phyloP scores from a whole-genome alignment of 2,113 vertebrate species.

The Neolamprologus brichardi region DNA sequence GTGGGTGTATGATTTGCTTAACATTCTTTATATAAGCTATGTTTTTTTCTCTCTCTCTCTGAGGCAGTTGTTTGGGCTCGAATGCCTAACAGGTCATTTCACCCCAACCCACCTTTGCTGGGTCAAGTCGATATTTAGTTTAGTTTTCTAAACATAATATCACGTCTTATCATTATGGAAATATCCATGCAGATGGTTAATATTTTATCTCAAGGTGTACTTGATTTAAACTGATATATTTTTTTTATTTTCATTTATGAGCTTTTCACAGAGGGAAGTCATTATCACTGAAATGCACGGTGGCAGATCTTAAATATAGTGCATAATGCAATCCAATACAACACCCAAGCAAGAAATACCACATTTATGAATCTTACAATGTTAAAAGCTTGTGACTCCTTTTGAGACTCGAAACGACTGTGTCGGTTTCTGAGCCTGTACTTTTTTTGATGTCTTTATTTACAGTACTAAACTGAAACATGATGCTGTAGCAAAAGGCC shows the following conservation, averaged over 20 bases:
- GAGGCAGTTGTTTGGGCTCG: background rate
- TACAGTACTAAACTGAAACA: background rate
- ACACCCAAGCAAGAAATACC: background rate
- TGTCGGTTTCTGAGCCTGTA: background rate
- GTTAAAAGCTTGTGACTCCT: background rate
- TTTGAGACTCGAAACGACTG: background rate
- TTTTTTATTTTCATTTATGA: background rate
- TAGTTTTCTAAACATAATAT: background rate
- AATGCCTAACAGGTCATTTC: background rate
- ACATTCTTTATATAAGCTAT: constrained; percentile 11
- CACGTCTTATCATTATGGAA: background rate
- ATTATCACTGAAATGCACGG: background rate
- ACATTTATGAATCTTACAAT: background rate
- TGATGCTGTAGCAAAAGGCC: background rate
- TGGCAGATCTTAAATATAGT: background rate
- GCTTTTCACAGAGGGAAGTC: background rate
- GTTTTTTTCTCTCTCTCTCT: background rate
- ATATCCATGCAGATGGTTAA: background rate
- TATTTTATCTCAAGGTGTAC: background rate
- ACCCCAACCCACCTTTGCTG: background rate
- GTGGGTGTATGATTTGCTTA: constrained; percentile 38
- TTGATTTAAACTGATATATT: background rate
- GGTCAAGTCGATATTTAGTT: background rate
- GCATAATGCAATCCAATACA: background rate
- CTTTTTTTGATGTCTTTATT: background rate